Evolutionary conservation across 1,140 invertebrate genomes (phyloP), one percentile per base, ranked within the genome.

Genomic region (Drosophila littoralis): DNA sequence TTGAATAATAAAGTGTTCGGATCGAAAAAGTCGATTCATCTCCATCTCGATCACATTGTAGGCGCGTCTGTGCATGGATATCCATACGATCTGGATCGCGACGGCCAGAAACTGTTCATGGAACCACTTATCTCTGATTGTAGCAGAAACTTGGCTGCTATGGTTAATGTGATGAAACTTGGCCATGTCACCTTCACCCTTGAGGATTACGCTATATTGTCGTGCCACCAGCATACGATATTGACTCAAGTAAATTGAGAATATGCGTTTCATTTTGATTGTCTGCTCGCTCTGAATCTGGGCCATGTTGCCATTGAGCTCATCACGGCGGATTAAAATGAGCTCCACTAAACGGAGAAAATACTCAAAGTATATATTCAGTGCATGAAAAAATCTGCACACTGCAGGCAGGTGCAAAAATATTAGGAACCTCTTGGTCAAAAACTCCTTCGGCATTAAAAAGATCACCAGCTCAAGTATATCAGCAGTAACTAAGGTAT

Each of bases 361-460:
- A 57, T 92, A 84, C 45, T 91, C 88, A n/a, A 92, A 92, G 71
- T 92, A 92, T 1, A 92, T 92, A 45, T 88, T 71, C 2, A 92
- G 60, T 0, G 85, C 70, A 32, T 90, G 79, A 0, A 92, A 36
- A 3, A 92, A 57, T 10, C 65, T 48, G 15, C 79, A 57, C 0
- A 92, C 79, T 0, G 74, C 68, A 32, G 81, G 68, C 0, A 67
- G 72, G 38, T 91, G 80, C 50, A 92, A 59, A 13, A 92, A 92
- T 10, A 68, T 65, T 8, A 92, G 51, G 36, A 92, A 90, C 10
- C 66, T 50, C 10, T 55, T 48, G 2, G 59, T 75, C 7, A 88
- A 45, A 28, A 88, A 79, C 8, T 91, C 79, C 1, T 68, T 59
- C 4, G 91, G 91, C 59, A 91, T 79, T 6, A 92, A 45, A 15